These are phyloP conservation scores for Phalera bucephala DNA, from an alignment of 2,888 invertebrate genomes.

Conservation along the genomic window DNA sequence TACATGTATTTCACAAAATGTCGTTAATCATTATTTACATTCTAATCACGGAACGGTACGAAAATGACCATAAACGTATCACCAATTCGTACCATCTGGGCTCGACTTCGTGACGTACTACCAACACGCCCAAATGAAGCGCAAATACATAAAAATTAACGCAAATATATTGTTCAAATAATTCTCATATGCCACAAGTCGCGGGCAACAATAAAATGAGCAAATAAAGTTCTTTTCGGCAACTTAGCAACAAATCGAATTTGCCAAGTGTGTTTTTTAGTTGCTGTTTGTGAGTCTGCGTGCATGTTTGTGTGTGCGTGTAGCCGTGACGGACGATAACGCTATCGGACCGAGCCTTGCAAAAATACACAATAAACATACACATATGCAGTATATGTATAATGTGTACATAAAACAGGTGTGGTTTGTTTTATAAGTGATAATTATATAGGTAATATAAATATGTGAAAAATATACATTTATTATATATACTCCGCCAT, in stretches of 20 bases:
- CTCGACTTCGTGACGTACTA: background rate
- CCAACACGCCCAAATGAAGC: no score
- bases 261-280: slow-evolving; percentile 37
- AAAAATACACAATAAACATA: slow-evolving; percentile 79
- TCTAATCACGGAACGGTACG: no score
- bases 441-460: slow-evolving; percentile 49
- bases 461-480: slow-evolving; percentile 25
- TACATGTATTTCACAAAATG: no score
- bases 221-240: slow-evolving; percentile 46
- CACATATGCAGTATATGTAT: slow-evolving; percentile 31
- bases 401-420: slow-evolving; percentile 32
- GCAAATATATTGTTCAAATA: no score
- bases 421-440: slow-evolving; percentile 38
- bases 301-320: slow-evolving; percentile 54
- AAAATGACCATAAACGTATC: no score
- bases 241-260: slow-evolving; percentile 51
- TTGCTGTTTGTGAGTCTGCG: slow-evolving; percentile 13
- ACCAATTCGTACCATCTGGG: background rate
- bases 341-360: slow-evolving; percentile 75
- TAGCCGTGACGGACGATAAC: slow-evolving; percentile 74
- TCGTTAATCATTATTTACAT: no score
- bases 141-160: no score
- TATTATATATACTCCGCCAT: no score
- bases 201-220: slow-evolving; percentile 6
- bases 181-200: no score